These are phyloP conservation scores for Schizotus pectinicornis DNA, from an alignment of 2,888 invertebrate species.

Conservation along the genomic window DNA sequence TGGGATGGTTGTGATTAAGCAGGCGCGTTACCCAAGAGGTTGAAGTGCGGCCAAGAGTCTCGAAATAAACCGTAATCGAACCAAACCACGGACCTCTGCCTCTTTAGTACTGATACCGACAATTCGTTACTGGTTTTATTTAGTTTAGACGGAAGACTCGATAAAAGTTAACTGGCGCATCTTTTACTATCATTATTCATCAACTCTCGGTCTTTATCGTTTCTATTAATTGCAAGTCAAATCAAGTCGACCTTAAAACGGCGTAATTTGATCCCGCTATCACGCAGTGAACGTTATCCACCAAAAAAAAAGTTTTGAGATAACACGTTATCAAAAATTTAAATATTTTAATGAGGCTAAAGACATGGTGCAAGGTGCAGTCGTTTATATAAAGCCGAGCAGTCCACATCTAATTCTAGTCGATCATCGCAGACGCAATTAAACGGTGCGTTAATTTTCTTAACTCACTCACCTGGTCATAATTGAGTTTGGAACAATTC, in stretches of 20 bases:
- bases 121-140: not conserved
- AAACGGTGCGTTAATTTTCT: slow-evolving; percentile 1
- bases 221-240: slow-evolving; percentile 12
- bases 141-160: slow-evolving; percentile 13
- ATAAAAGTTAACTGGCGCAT: slow-evolving; percentile 15
- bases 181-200: slow-evolving; percentile 11
- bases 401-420: slow-evolving; percentile 1
- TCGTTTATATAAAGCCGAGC: slow-evolving; percentile 26
- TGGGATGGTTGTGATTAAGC: no score
- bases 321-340: slow-evolving; percentile 29
- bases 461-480: no score
- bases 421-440: slow-evolving; percentile 2
- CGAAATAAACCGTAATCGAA: no score
- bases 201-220: slow-evolving; percentile 1
- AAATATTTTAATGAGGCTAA: slow-evolving; percentile 28
- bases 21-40: no score
- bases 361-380: slow-evolving; percentile 23
- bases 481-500: no score
- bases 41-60: no score
- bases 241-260: slow-evolving; percentile 32
- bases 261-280: slow-evolving; percentile 26
- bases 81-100: no score
- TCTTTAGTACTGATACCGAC: no score
- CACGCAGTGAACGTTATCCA: slow-evolving; percentile 19
- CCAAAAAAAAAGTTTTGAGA: slow-evolving; percentile 30